Conservation (phyloP, 2,888 invertebrate genomes). For the Augochlorella aurata region DNA sequence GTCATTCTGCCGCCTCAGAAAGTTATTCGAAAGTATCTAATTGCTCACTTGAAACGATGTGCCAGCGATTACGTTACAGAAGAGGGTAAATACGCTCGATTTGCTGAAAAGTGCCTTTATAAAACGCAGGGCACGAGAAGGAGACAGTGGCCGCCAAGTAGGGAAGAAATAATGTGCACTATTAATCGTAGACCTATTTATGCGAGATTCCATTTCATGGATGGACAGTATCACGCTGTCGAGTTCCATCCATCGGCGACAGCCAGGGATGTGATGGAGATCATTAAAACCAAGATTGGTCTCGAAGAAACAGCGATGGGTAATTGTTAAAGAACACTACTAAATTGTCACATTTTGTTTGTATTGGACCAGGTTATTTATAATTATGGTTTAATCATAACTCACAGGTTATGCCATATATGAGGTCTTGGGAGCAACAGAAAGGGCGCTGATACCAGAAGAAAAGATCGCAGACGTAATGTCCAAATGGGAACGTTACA, state of each 20-base stretch:
- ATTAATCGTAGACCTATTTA: constrained; percentile 95
- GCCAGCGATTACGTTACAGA: constrained; percentile 94
- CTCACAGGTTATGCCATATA: constrained; percentile 93
- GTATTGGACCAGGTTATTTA: neutral
- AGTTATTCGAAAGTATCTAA: constrained; percentile 91
- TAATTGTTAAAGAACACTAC: constrained; percentile 66
- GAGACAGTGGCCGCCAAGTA: constrained; percentile 94
- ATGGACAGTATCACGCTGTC: constrained; percentile 96
- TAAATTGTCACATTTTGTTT: neutral
- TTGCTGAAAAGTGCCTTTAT: constrained; percentile 93
- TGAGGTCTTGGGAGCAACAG: constrained; percentile 93
- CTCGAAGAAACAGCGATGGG: constrained; percentile 89
- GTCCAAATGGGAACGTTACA: constrained; percentile 96
- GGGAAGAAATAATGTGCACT: constrained; percentile 95
- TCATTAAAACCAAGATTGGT: constrained; percentile 95
- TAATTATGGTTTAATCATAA: neutral
- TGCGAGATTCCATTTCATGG: constrained; percentile 95
- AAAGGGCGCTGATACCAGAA: constrained; percentile 91
- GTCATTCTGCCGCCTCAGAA: constrained; percentile 94
- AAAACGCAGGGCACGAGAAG: constrained; percentile 89
- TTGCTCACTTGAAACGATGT: constrained; percentile 94
- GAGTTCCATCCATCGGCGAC: constrained; percentile 98
- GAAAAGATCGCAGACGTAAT: constrained; percentile 97
- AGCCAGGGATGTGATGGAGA: constrained; percentile 93
- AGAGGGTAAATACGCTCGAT: constrained; percentile 96